phyloP scores from a whole-genome alignment of 1,140 invertebrate species.

The Ceratosolen solmsi region DNA sequence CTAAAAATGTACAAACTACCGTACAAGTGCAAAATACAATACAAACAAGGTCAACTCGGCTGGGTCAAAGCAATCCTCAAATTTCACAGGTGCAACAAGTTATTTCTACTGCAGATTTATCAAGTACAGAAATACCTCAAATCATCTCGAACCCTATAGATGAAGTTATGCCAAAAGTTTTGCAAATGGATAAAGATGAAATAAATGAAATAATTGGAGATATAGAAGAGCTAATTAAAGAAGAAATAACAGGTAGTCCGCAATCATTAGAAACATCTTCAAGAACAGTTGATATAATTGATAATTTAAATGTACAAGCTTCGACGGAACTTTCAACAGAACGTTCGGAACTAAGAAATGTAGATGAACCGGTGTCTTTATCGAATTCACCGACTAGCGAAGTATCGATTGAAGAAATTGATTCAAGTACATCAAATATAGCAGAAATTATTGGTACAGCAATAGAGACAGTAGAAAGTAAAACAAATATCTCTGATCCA shows the following conservation, averaged over 20 bases:
- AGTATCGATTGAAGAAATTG: slow-evolving; percentile 69
- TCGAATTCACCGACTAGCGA: slow-evolving; percentile 65
- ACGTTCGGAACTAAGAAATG: slow-evolving; percentile 55
- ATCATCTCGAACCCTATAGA: slow-evolving; percentile 69
- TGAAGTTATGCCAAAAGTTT: slow-evolving; percentile 70
- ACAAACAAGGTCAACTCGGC: slow-evolving; percentile 26
- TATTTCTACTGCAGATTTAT: slow-evolving; percentile 54
- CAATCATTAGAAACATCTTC: slow-evolving; percentile 52
- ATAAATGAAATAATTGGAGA: slow-evolving; percentile 73
- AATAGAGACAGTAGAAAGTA: slow-evolving; percentile 39
- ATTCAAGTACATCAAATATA: slow-evolving; percentile 69
- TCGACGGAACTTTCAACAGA: slow-evolving; percentile 41
- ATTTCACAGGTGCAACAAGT: slow-evolving; percentile 48
- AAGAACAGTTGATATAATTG: slow-evolving; percentile 48
- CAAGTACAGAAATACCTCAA: slow-evolving; percentile 66
- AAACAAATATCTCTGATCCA: slow-evolving; percentile 53
- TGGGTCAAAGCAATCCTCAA: slow-evolving; percentile 29
- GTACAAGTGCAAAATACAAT: slow-evolving; percentile 33
- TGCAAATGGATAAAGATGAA: slow-evolving; percentile 71
- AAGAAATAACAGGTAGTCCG: slow-evolving; percentile 69
- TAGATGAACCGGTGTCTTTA: slow-evolving; percentile 59
- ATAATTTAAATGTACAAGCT: slow-evolving; percentile 51
- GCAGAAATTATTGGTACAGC: slow-evolving; percentile 69
- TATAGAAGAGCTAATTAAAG: slow-evolving; percentile 71
- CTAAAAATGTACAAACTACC: slow-evolving; percentile 41